Evolutionary conservation across 2,888 invertebrate species (phyloP).

Genomic region (Drosophila rellima): DNA sequence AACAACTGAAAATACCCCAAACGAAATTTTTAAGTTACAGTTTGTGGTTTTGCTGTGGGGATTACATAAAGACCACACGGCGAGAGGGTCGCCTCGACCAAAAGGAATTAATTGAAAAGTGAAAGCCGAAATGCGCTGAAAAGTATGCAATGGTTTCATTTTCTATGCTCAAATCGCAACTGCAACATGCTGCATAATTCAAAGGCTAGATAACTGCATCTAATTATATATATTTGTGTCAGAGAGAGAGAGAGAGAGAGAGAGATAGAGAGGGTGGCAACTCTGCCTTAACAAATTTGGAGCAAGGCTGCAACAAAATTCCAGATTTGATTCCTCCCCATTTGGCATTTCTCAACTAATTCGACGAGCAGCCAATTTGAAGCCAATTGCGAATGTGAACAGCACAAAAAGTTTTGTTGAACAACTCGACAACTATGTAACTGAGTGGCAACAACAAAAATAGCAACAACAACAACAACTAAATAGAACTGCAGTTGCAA

Average conservation of each 20-base stretch:
- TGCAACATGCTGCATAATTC: slow-evolving; percentile 51
- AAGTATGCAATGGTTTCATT: slow-evolving; percentile 58
- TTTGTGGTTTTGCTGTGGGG: slow-evolving; percentile 28
- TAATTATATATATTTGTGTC: slow-evolving; percentile 56
- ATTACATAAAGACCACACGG: slow-evolving; percentile 45
- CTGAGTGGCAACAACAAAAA: slow-evolving; percentile 59
- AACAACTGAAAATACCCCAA: slow-evolving; percentile 9
- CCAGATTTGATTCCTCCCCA: not conserved
- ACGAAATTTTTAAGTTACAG: slow-evolving; percentile 5
- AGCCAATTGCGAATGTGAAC: slow-evolving; percentile 73
- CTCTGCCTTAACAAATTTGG: slow-evolving; percentile 52
- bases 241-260: not conserved
- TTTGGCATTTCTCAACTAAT: slow-evolving; percentile 57
- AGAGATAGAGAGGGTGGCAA: slow-evolving; percentile 4
- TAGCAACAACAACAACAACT: slow-evolving; percentile 17
- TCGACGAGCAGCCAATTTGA: slow-evolving; percentile 76
- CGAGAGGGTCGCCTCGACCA: slow-evolving; percentile 37
- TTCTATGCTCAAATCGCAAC: not conserved
- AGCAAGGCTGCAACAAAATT: slow-evolving; percentile 44
- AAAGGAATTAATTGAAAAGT: slow-evolving; percentile 75
- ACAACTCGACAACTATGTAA: slow-evolving; percentile 78
- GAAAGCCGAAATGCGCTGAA: slow-evolving; percentile 60
- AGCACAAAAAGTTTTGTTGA: slow-evolving; percentile 55
- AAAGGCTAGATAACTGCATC: slow-evolving; percentile 53
- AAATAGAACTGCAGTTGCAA: slow-evolving; percentile 31